Conservation (phyloP, 2,888 invertebrate genomes). For the Cerastis rubricosa region DNA sequence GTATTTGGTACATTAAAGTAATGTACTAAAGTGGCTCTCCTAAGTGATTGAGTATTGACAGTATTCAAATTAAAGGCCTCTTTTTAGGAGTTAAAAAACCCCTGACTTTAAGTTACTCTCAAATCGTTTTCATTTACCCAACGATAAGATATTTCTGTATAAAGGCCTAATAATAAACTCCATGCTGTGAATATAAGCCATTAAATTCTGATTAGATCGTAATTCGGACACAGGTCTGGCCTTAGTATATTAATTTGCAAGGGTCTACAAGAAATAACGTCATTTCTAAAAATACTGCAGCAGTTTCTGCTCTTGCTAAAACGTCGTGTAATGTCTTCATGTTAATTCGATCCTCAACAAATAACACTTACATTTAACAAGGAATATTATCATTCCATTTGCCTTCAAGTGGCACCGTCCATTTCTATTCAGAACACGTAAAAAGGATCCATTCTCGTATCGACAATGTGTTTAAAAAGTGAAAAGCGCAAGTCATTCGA, state of each 20-base stretch:
- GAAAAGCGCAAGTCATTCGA: conserved; percentile 65
- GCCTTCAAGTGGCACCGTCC: conserved; percentile 23
- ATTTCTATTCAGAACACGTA: conserved; percentile 55
- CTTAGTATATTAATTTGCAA: background rate
- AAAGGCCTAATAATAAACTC: background rate
- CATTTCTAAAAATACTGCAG: background rate
- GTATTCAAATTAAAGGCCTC: background rate
- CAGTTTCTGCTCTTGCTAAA: background rate
- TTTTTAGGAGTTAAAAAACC: conserved; percentile 1
- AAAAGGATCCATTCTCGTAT: conserved; percentile 47
- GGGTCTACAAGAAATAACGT: background rate
- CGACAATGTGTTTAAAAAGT: conserved; percentile 65
- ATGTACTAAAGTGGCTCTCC: conserved; percentile 32
- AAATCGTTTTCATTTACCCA: background rate
- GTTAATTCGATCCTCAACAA: conserved; percentile 24
- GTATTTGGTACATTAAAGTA: conserved; percentile 53
- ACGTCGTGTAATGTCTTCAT: too few relatives aligned
- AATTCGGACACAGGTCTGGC: background rate
- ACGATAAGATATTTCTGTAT: background rate
- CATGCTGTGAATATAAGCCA: background rate
- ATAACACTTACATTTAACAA: conserved; percentile 30
- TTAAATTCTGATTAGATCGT: background rate
- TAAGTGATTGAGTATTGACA: conserved; percentile 32
- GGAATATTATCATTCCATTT: conserved; percentile 30
- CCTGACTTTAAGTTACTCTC: background rate